Conservation (phyloP, 2,113 vertebrate species). For the Saccopteryx leptura region DNA sequence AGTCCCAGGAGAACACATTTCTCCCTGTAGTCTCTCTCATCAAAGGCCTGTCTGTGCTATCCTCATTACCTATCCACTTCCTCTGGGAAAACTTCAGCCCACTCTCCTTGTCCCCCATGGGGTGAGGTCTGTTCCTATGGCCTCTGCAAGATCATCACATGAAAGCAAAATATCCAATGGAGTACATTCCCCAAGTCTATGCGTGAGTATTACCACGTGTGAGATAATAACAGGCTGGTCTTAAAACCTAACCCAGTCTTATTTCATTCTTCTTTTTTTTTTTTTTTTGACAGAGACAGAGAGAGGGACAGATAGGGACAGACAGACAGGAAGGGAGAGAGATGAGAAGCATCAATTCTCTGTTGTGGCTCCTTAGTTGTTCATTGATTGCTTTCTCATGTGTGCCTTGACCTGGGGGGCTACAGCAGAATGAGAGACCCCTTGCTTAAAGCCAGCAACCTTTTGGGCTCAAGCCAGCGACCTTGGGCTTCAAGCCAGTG, state of each 20-base stretch:
- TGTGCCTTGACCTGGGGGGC: no score
- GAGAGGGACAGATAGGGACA: no score
- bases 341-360: no score
- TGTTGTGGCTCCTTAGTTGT: no score
- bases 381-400: no score
- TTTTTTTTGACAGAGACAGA: no score
- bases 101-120: background rate
- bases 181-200: background rate
- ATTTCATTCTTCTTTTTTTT: background rate
- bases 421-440: no score
- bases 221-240: background rate
- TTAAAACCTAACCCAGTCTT: background rate
- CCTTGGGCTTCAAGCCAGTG: no score
- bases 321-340: no score
- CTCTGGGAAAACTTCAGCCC: background rate
- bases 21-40: background rate
- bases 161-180: background rate
- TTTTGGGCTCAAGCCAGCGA: no score
- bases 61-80: background rate
- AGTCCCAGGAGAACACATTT: background rate
- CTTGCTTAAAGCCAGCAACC: no score
- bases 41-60: background rate
- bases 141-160: background rate
- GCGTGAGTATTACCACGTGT: constrained; percentile 22
- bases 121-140: background rate